Base-by-base conservation (phyloP, 1,140 invertebrate species). In the Bombus impatiens region DNA sequence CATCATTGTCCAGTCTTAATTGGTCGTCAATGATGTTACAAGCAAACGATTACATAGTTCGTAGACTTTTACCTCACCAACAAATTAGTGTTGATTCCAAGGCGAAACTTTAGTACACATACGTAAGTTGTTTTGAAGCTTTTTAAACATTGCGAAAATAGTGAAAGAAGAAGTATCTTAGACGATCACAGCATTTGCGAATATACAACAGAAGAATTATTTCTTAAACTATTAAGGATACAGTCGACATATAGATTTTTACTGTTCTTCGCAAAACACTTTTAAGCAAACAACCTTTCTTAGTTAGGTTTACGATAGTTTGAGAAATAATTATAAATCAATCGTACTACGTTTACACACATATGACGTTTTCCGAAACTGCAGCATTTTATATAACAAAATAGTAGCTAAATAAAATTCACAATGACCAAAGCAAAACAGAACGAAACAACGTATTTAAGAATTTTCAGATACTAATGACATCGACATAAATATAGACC, bases 1-100 rank as follows among this genome's bases (percentile, higher is more conserved):
- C 86, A 89, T 88, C 88, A 92, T 90, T 70, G 32, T 77, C 91
- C 92, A 92, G 87, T 92, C 90, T 65, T 78, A 70, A 72, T 87
- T 90, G 92, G 91, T 87, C 77, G 68, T 91, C 62, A 78, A 90
- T 90, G 78, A 90, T 83, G 85, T n/a, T 37, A 28, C 1, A 68
- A 86, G 84, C 84, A 10, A 68, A 82, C 59, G 37, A 44, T 72
- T 42, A 59, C 44, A 35, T n/a, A 42, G 12, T 40, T 32, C 28
- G 18, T 40, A 57, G 59, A 53, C 42, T 74, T 42, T 74, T 10
- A 74, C 71, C 40, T 59, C 15, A 12, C 70, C 68, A 77, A 18
- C 59, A 67, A 32, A 57, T 78, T 65, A 8, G n/a, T 2, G 28
- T 44, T 35, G 37, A 44, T 62, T 62, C 59, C 59, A n/a, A 62